Conservation (phyloP, 2,888 invertebrate genomes). For the Oithona nana region DNA sequence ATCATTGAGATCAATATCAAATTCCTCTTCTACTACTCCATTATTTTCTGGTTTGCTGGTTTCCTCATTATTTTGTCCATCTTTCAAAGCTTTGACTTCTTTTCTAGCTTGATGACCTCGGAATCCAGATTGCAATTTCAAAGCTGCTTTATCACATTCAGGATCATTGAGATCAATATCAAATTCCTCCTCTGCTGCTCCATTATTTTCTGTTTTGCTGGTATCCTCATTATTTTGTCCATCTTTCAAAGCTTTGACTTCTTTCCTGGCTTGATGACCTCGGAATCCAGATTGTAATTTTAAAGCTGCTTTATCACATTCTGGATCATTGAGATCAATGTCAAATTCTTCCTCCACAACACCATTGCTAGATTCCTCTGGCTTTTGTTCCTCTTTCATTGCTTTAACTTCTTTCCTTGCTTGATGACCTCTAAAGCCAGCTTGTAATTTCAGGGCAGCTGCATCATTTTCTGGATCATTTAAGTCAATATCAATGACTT, state of each 20-base stretch:
- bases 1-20: background rate
- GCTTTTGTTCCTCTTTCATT: background rate
- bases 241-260: background rate
- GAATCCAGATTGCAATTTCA: background rate
- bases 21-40: background rate
- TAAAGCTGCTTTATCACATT: background rate
- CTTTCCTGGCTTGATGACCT: background rate
- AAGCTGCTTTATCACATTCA: background rate
- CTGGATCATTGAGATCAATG: slow-evolving; percentile 5
- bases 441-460: slow-evolving; percentile 1
- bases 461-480: background rate
- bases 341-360: background rate
- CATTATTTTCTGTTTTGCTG: too few relatives aligned
- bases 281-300: slow-evolving; percentile 8
- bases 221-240: background rate
- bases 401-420: background rate
- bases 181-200: background rate
- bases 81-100: background rate
- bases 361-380: background rate
- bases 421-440: background rate
- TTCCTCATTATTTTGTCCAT: background rate
- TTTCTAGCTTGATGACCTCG: background rate
- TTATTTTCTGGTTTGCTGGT: background rate
- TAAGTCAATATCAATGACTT: slow-evolving; percentile 3
- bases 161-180: slow-evolving; percentile 7